A percentile compares a stretch with the other conserved stretches of the same genome.
Conservation (phyloP, 2,797 vertebrate species). For the Phalanger gymnotis region DNA sequence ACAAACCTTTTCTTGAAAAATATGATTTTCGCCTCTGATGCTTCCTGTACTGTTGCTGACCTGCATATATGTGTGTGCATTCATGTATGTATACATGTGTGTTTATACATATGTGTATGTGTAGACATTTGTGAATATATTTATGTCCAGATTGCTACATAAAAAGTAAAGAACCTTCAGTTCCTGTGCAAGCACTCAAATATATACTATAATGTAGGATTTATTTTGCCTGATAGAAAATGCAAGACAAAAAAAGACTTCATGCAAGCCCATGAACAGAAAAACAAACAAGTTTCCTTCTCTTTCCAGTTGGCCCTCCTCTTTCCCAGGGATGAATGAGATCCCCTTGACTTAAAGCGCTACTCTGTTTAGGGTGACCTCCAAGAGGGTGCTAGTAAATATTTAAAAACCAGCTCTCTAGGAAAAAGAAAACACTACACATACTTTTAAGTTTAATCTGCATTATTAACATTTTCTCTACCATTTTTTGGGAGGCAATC, state of each 20-base stretch:
- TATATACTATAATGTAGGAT: not conserved
- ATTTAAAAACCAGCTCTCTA: not conserved
- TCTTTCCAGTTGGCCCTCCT: not conserved
- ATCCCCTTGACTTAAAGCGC: not conserved
- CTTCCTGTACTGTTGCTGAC: not conserved
- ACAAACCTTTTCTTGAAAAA: not conserved
- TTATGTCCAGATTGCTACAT: not conserved
- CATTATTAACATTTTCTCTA: not conserved
- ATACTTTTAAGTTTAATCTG: not conserved
- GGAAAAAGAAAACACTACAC: not conserved
- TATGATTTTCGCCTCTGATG: not conserved
- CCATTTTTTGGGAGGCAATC: not conserved
- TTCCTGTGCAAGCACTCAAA: not conserved
- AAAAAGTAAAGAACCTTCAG: not conserved
- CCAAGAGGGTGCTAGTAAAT: not conserved
- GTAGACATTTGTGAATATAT: not conserved
- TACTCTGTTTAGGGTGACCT: not conserved
- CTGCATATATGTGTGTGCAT: too few relatives aligned
- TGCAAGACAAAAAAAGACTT: not conserved
- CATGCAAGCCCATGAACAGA: not conserved
- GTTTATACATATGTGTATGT: not conserved
- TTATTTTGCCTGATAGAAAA: not conserved
- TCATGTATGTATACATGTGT: not conserved
- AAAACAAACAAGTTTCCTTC: not conserved
- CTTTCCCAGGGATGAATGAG: not conserved